A percentile compares a stretch with the other conserved stretches of the same genome.
phyloP scores from a whole-genome alignment of 1,140 invertebrate genomes.

The Drosophila lacteicornis region DNA sequence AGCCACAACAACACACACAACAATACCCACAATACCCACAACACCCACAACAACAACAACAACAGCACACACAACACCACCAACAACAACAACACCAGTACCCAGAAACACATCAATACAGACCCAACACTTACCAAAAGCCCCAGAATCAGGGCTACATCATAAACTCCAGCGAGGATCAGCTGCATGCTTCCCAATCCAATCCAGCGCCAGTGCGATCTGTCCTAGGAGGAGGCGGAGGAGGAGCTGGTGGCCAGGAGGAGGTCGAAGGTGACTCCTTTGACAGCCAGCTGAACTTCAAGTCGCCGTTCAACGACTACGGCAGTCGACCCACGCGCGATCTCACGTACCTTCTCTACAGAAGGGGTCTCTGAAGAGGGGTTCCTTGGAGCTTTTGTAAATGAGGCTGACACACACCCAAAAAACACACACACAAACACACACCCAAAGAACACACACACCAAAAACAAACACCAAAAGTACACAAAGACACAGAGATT shows the following conservation, averaged over 20 bases:
- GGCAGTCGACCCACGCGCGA: slow-evolving; percentile 69
- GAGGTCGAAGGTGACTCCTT: slow-evolving; percentile 37
- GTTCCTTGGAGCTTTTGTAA: slow-evolving; percentile 12
- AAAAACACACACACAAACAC: not conserved
- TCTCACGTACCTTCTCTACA: slow-evolving; percentile 65
- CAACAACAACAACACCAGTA: slow-evolving; percentile 16
- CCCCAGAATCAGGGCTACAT: slow-evolving; percentile 19
- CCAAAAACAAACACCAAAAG: not conserved
- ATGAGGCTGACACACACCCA: slow-evolving; percentile 17
- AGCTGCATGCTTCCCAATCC: slow-evolving; percentile 51
- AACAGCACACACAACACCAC: slow-evolving; percentile 1
- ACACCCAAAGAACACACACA: slow-evolving; percentile 1
- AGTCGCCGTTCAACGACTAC: slow-evolving; percentile 70
- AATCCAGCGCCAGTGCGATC: slow-evolving; percentile 27
- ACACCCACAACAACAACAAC: not conserved
- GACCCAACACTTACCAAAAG: slow-evolving; percentile 3
- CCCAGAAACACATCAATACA: not conserved
- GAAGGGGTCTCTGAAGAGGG: slow-evolving; percentile 52
- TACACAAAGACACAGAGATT: not conserved
- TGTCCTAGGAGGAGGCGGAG: not conserved
- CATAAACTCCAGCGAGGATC: slow-evolving; percentile 71
- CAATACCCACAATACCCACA: slow-evolving; percentile 16
- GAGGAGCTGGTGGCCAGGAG: not conserved
- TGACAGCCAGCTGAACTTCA: slow-evolving; percentile 60
- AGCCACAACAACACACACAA: slow-evolving; percentile 7